A percentile compares a stretch with the other conserved stretches of the same genome.
These are phyloP conservation scores for Acleris emargana DNA, from an alignment of 2,888 invertebrate species.

Conservation along the genomic window DNA sequence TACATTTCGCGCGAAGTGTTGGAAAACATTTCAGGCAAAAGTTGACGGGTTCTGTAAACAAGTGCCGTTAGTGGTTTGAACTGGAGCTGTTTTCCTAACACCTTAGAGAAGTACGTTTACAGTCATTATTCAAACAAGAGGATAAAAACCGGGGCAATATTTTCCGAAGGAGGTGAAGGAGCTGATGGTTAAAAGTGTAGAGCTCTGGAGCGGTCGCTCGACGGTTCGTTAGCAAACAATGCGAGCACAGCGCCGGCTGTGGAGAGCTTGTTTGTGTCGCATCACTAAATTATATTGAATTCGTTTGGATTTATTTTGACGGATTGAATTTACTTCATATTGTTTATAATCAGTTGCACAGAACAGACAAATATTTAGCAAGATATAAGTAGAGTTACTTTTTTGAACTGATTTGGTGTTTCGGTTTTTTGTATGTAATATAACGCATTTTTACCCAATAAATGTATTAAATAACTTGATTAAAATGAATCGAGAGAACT, in stretches of 20 bases:
- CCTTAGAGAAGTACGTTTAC: slow-evolving; percentile 79
- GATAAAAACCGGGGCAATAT: slow-evolving; percentile 82
- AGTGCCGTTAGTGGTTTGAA: slow-evolving; percentile 77
- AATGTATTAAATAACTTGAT: no score
- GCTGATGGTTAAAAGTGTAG: slow-evolving; percentile 82
- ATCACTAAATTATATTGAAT: neutral
- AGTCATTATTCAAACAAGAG: slow-evolving; percentile 83
- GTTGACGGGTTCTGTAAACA: slow-evolving; percentile 80
- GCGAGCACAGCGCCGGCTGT: slow-evolving; percentile 53
- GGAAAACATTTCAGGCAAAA: slow-evolving; percentile 76
- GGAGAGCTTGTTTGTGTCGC: slow-evolving; percentile 48
- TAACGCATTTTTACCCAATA: no score
- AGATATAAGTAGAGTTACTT: no score
- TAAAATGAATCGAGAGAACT: no score
- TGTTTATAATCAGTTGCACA: no score
- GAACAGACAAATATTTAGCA: no score
- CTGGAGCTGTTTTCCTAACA: slow-evolving; percentile 75
- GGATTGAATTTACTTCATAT: no score
- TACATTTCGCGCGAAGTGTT: slow-evolving; percentile 74
- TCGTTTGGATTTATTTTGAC: neutral
- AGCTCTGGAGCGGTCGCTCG: slow-evolving; percentile 69
- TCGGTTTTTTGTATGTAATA: no score
- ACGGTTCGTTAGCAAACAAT: slow-evolving; percentile 82
- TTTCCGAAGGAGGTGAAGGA: slow-evolving; percentile 78
- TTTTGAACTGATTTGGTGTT: no score